Percentiles rank a stretch among this genome's conserved stretches.
These are phyloP conservation scores for Micromesistius poutassou DNA, from an alignment of 2,797 vertebrate genomes.

Conservation along the genomic window DNA sequence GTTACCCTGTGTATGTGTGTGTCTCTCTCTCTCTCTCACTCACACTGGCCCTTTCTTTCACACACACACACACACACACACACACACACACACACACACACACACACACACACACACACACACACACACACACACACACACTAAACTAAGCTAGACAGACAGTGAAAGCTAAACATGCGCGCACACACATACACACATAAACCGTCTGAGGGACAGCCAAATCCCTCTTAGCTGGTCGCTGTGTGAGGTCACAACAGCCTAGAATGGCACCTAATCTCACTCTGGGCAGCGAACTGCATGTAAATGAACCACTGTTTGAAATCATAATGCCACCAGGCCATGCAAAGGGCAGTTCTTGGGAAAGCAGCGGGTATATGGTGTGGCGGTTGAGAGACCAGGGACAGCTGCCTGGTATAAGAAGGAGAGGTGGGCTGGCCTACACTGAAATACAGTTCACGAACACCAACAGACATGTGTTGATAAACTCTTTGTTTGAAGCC, in stretches of 20 bases:
- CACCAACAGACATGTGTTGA: neutral
- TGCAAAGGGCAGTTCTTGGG: slow-evolving; percentile 16
- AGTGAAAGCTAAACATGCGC: neutral
- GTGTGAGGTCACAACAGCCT: slow-evolving; percentile 71
- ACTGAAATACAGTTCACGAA: neutral
- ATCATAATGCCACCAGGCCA: slow-evolving; percentile 47
- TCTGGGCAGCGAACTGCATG: slow-evolving; percentile 54
- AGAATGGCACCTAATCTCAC: slow-evolving; percentile 72
- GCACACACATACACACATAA: slow-evolving; percentile 61
- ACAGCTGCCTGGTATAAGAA: neutral
- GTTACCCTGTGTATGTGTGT: slow-evolving; percentile 10
- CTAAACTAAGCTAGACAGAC: neutral
- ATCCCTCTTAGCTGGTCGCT: slow-evolving; percentile 73
- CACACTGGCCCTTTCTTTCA: slow-evolving; percentile 24
- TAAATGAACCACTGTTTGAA: slow-evolving; percentile 69
- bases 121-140: slow-evolving; percentile 3
- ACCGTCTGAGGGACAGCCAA: slow-evolving; percentile 68
- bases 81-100: neutral
- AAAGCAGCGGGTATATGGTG: slow-evolving; percentile 31
- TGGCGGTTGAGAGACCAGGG: slow-evolving; percentile 5
- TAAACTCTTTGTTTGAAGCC: neutral
- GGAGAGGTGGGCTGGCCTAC: neutral
- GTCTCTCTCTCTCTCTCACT: neutral
- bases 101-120: slow-evolving; percentile 4
- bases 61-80: neutral